phyloP scores from a whole-genome alignment of 2,888 invertebrate genomes.

The Morinoia aosen region DNA sequence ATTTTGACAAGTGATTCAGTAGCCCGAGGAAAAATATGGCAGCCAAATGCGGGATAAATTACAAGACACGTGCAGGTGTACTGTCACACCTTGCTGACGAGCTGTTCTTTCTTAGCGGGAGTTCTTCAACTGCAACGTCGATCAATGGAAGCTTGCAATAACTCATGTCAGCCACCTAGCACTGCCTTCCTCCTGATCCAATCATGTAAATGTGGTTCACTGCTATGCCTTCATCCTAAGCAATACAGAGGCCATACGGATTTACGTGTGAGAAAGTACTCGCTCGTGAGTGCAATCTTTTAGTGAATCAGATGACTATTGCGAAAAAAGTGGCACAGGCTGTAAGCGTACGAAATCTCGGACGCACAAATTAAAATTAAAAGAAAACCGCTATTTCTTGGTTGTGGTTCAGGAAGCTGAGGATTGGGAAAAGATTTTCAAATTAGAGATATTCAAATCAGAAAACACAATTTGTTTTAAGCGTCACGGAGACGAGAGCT shows the following conservation, averaged over 20 bases:
- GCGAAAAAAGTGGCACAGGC: not conserved
- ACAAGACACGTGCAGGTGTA: not conserved
- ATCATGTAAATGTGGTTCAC: not conserved
- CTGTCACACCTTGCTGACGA: slow-evolving; percentile 28
- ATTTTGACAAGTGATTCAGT: not conserved
- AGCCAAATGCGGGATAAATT: not conserved
- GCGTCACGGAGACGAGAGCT: no score
- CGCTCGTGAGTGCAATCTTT: not conserved
- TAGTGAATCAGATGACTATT: not conserved
- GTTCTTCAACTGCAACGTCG: not conserved
- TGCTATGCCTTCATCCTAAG: not conserved
- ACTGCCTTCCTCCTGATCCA: not conserved
- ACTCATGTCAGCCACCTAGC: not conserved
- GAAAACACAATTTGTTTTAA: no score
- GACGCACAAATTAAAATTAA: not conserved
- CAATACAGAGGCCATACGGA: not conserved
- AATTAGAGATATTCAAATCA: not conserved
- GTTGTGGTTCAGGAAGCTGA: not conserved
- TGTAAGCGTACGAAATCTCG: not conserved
- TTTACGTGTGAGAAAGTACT: not conserved
- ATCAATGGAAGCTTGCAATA: slow-evolving; percentile 26
- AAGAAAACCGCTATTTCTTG: not conserved
- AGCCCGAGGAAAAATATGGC: not conserved
- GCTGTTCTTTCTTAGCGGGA: not conserved
- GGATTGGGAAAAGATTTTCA: not conserved